Base-by-base conservation (phyloP, 2,888 invertebrate genomes). In the Lingula anatina region DNA sequence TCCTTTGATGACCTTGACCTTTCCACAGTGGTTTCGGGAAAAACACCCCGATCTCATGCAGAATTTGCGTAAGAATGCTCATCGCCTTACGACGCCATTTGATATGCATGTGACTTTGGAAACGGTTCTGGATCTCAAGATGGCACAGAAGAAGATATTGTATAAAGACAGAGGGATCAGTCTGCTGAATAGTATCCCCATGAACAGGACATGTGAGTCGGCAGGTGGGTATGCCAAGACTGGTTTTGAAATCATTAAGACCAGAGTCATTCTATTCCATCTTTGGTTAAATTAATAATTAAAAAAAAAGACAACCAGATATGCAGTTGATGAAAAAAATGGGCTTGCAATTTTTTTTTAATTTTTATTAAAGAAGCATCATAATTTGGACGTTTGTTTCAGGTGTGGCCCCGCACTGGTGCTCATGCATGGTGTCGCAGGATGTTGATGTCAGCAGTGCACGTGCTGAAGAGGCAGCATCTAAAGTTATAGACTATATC, bases 361-460 rank as follows among this genome's bases (percentile, higher is more conserved):
- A n/a, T n/a, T n/a, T n/a, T n/a, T n/a, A n/a, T n/a, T n/a, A n/a
- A n/a, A n/a, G n/a, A n/a, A n/a, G n/a, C n/a, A n/a, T n/a, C n/a
- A n/a, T n/a, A n/a, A n/a, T n/a, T n/a, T n/a, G n/a, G n/a, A n/a
- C n/a, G n/a, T n/a, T n/a, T n/a, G n/a, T n/a, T n/a, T n/a, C n/a
- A n/a, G n/a, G 60, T 12, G 65, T 67, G 26, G 58, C 61, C 12
- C 55, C 61, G 41, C 72, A 73, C 47, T 73, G 72, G 72, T 73
- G 73, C 49, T 61, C 67, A 2, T 73, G 73, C 55, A 47, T 73
- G 44, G 54, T 54, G 18, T 60, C 59, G 49, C 47, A 57, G 9
- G 52, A 60, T 20, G 47, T 66, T 3, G 52, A 57, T 23, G 40
- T 53, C 2, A 47, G 43, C 24, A 62, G 62, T 40, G 47, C 53